A percentile compares a stretch with the other conserved stretches of the same genome.
Conservation (phyloP, 2,888 invertebrate genomes). For the Orgyia antiqua region DNA sequence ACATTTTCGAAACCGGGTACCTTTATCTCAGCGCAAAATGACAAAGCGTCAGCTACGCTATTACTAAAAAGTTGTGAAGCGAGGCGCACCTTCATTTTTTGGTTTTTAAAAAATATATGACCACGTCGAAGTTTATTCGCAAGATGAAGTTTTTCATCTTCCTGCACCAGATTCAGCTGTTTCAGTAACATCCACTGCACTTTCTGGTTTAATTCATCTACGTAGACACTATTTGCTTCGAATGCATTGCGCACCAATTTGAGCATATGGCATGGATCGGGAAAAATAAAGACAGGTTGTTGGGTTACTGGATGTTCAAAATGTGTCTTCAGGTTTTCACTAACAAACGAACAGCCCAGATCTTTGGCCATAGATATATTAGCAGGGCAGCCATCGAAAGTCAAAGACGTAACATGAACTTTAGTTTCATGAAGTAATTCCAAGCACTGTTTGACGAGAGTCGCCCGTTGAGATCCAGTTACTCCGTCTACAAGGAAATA, state of each 20-base stretch:
- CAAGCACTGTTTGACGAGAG: conserved; percentile 3
- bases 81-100: conserved; percentile 13
- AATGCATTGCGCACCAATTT: conserved; percentile 4
- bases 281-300: conserved; percentile 7
- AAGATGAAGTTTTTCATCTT: conserved; percentile 7
- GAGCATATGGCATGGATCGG: conserved; percentile 10
- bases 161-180: conserved; percentile 3
- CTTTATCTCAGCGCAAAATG: conserved; percentile 7
- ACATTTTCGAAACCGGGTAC: not conserved
- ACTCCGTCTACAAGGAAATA: conserved; percentile 8
- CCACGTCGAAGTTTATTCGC: conserved; percentile 7
- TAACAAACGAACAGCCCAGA: conserved; percentile 4
- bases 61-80: conserved; percentile 10
- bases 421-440: conserved; percentile 5
- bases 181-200: conserved; percentile 4
- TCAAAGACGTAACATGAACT: conserved; percentile 5
- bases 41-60: conserved; percentile 12
- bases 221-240: not conserved
- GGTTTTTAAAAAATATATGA: conserved; percentile 5
- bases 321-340: conserved; percentile 3
- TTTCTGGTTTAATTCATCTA: not conserved
- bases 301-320: too few species aligned
- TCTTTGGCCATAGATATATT: conserved; percentile 7
- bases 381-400: conserved; percentile 7
- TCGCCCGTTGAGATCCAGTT: conserved; percentile 1